Conservation (phyloP, 1,140 invertebrate species). For the Papilio polyxenes region DNA sequence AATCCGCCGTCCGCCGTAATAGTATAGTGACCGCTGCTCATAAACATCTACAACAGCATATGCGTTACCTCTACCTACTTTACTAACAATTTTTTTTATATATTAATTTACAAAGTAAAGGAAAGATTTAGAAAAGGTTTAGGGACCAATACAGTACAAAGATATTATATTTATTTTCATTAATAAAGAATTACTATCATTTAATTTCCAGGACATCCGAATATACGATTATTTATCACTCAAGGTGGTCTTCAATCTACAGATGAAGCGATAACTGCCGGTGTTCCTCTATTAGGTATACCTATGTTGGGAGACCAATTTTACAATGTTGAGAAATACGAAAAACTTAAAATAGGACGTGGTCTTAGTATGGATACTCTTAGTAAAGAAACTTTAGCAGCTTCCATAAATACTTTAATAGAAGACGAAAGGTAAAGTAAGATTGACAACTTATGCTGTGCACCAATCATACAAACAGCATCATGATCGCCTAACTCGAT, state of each 20-base stretch:
- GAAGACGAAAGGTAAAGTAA: constrained; percentile 38
- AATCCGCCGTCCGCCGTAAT: too few relatives aligned
- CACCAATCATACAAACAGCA: too few relatives aligned
- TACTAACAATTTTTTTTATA: too few relatives aligned
- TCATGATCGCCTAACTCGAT: too few relatives aligned
- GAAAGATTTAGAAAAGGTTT: too few relatives aligned
- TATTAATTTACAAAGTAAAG: too few relatives aligned
- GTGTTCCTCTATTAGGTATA: constrained; percentile 52
- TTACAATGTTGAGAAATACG: constrained; percentile 53
- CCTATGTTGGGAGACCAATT: constrained; percentile 54
- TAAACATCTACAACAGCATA: too few relatives aligned
- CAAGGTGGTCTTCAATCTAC: constrained; percentile 55
- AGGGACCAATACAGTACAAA: too few relatives aligned
- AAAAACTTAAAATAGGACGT: constrained; percentile 47
- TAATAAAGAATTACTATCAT: background rate
- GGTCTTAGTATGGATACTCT: constrained; percentile 40
- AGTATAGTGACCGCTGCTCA: too few relatives aligned
- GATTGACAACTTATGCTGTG: too few relatives aligned
- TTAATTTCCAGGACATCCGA: constrained; percentile 48
- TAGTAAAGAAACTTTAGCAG: constrained; percentile 21
- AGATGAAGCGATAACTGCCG: constrained; percentile 48
- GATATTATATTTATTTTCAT: background rate
- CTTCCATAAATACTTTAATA: constrained; percentile 32
- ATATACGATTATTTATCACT: constrained; percentile 56
- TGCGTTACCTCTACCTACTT: too few relatives aligned